Evolutionary conservation across 2,888 invertebrate genomes (phyloP).

Genomic region (Nemurella pictetii): DNA sequence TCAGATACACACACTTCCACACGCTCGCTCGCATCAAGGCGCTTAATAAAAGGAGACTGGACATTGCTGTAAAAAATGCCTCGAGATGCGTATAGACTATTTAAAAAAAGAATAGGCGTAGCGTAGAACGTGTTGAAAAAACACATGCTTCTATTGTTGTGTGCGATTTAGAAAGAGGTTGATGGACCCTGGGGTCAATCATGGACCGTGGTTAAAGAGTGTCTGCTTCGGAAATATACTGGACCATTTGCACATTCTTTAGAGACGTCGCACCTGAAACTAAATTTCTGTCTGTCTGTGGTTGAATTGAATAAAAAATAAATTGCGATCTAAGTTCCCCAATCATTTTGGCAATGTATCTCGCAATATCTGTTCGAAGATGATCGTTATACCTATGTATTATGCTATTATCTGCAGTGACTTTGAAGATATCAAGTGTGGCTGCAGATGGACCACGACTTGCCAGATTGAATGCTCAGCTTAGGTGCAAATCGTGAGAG

Average conservation of each 20-base stretch:
- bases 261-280: no score
- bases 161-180: not conserved
- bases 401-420: no score
- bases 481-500: not conserved
- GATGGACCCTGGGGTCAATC: not conserved
- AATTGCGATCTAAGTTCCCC: no score
- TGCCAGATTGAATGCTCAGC: not conserved
- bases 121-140: not conserved
- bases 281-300: no score
- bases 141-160: not conserved
- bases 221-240: not conserved
- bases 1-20: not conserved
- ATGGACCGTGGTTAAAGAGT: not conserved
- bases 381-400: no score
- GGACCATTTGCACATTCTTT: not conserved
- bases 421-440: not conserved
- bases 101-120: not conserved
- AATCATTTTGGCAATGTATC: no score
- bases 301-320: no score
- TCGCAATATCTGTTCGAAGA: no score
- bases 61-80: not conserved
- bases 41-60: no score
- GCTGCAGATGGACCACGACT: not conserved
- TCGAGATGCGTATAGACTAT: not conserved
- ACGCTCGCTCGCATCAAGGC: not conserved